Evolutionary conservation across 2,888 invertebrate species (phyloP), one percentile per base, ranked within the genome.

Genomic region (Linnaemya tessellans): DNA sequence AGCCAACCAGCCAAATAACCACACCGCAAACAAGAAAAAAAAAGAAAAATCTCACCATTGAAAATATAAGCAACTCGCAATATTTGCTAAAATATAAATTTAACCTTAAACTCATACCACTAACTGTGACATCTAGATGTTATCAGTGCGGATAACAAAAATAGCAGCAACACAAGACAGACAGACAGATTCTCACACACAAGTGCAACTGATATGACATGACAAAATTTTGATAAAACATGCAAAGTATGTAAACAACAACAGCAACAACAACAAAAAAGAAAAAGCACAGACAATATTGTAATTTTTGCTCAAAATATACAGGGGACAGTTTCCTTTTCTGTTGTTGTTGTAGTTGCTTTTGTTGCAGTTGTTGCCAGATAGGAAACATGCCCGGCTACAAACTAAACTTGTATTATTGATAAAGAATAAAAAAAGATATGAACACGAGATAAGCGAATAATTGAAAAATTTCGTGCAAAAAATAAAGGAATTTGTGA

Each of bases 191-290:
- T 74, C 81, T 77, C 77, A 49, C 35, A 54, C 62, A 82, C 82
- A 85, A 85, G 85, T 85, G 85, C 85, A 85, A 75, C 75, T 82
- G 85, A 85, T 85, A 85, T 82, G 79, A 85, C 82, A 82, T 75
- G 70, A 79, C 79, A 74, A 82, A 85, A 79, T 82, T 82, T 82
- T 79, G 82, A 82, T 75, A 85, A 85, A 85, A 85, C 85, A 85
- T 82, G 85, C 85, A 85, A 85, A 85, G 35, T 78, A 79, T 84
- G 67, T 81, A 74, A 74, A 84, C 75, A 80, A 80, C 54, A 74
- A 60, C n/a, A 64, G 77, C 67, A 78, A 67, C 62, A 41, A 70
- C 51, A 38, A 35, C n/a, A n/a, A n/a, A n/a, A n/a, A n/a, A n/a
- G n/a, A n/a, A 22, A 18, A 49, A 18, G 35, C 46, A 74, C 22